phyloP scores from a whole-genome alignment of 1,140 invertebrate genomes.

The Brachionus plicatilis region DNA sequence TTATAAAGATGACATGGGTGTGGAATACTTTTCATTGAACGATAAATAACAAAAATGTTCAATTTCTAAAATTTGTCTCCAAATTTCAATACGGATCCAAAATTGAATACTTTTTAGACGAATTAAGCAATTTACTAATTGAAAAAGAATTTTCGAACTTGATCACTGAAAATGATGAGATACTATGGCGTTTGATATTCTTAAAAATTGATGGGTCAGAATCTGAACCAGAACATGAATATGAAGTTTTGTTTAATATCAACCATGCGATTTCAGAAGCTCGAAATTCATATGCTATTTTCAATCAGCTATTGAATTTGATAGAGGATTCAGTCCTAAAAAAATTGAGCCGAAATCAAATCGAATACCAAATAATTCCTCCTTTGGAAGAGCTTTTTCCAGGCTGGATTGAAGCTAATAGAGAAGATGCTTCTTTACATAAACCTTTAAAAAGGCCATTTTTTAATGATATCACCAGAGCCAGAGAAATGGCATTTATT shows the following conservation, averaged over 20 bases:
- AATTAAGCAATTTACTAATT: not conserved
- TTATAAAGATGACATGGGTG: not conserved
- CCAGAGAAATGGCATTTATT: not conserved
- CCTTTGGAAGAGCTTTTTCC: not conserved
- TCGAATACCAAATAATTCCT: not conserved
- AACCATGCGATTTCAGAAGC: not conserved
- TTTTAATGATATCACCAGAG: not conserved
- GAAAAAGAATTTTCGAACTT: not conserved
- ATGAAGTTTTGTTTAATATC: not conserved
- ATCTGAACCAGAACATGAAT: not conserved
- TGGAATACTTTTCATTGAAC: not conserved
- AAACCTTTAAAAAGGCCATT: not conserved
- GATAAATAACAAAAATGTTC: not conserved
- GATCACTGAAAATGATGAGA: not conserved
- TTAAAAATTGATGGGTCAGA: not conserved
- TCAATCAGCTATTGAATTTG: not conserved
- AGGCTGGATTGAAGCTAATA: not conserved
- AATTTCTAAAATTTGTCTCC: not conserved
- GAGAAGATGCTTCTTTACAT: not conserved
- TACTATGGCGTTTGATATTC: not conserved
- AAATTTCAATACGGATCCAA: not conserved
- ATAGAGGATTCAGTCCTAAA: not conserved
- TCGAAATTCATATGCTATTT: not conserved
- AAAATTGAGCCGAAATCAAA: not conserved
- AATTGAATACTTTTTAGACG: not conserved